Evolutionary conservation across 2,113 vertebrate genomes (phyloP).

Genomic region (Pygoscelis adeliae): DNA sequence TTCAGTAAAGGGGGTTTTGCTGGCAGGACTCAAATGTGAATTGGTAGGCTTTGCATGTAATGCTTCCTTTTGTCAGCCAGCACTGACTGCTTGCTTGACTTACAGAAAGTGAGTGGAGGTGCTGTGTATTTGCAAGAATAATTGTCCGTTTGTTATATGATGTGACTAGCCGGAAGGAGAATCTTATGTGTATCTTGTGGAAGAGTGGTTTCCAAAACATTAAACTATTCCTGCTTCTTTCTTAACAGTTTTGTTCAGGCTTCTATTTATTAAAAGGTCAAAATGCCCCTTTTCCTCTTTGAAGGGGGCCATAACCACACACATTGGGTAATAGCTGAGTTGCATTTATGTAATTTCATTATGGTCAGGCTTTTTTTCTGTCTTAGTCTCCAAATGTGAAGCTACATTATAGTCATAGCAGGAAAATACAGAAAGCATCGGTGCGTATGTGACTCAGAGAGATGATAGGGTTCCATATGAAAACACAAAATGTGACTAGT

Average conservation of each 20-base stretch:
- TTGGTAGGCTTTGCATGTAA: background rate
- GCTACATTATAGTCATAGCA: background rate
- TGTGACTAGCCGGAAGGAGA: background rate
- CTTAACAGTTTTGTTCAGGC: background rate
- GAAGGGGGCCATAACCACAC: background rate
- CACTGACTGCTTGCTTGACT: background rate
- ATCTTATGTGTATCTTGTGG: background rate
- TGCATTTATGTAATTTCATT: background rate
- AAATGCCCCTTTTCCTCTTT: background rate
- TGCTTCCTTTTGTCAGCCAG: background rate
- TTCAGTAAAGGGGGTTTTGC: background rate
- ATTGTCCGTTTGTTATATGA: background rate
- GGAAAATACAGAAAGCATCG: fast-evolving
- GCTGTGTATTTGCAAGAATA: background rate
- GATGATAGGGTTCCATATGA: background rate
- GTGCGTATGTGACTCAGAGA: background rate
- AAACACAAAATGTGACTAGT: background rate
- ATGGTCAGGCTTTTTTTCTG: background rate
- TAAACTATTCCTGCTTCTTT: background rate
- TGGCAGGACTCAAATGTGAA: background rate
- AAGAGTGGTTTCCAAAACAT: background rate
- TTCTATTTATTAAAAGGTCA: background rate
- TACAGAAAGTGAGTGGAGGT: background rate
- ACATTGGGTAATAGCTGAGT: background rate
- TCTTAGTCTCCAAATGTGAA: background rate